phyloP scores from a whole-genome alignment of 2,113 vertebrate species.

The Apodemus sylvaticus region DNA sequence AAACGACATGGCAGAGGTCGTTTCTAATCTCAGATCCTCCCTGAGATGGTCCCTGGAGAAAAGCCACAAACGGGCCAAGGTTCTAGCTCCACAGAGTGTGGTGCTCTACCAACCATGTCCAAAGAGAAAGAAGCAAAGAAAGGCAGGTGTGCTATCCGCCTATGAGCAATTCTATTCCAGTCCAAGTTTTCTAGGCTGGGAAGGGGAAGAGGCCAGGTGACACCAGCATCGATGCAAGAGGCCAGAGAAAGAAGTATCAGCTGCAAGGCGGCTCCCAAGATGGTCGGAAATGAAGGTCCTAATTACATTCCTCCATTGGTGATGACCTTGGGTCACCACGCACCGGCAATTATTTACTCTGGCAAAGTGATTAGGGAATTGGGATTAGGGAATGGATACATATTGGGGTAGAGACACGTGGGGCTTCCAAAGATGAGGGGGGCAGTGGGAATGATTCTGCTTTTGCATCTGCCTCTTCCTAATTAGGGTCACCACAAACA shows the following conservation, averaged over 20 bases:
- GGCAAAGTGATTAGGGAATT: constrained; percentile 77
- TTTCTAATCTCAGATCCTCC: neutral
- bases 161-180: neutral
- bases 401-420: constrained; percentile 28
- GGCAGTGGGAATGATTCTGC: constrained; percentile 48
- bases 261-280: constrained; percentile 65
- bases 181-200: neutral
- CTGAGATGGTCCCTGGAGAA: no score
- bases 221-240: neutral
- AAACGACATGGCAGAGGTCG: neutral
- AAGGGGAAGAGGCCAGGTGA: neutral
- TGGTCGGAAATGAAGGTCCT: constrained; percentile 61
- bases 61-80: neutral
- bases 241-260: constrained; percentile 49
- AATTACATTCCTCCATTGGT: constrained; percentile 67
- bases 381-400: constrained; percentile 67
- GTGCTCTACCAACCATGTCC: neutral
- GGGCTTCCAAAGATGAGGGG: neutral
- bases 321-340: constrained; percentile 70
- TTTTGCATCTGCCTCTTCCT: constrained; percentile 80
- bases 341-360: constrained; percentile 70
- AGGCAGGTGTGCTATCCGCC: neutral
- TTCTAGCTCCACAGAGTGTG: neutral
- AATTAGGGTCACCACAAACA: constrained; percentile 79
- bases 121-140: neutral